Conservation (phyloP, 2,113 vertebrate genomes). For the Actinemys pallida region DNA sequence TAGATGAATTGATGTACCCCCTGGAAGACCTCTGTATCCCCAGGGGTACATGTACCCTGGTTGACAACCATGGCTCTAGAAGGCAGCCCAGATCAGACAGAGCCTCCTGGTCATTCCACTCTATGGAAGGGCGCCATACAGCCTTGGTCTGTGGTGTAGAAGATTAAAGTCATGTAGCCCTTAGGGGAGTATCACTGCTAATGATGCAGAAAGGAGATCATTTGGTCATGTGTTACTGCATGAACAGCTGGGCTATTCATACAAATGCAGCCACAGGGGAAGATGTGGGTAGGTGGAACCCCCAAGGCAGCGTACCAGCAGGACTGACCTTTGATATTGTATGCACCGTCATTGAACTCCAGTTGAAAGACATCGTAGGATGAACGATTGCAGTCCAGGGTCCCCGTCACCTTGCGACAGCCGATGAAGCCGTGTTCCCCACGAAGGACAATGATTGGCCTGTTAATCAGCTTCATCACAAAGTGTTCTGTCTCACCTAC, state of each 20-base stretch:
- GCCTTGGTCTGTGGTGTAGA: not conserved
- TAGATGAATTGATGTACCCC: no score
- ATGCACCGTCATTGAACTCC: conserved; percentile 93
- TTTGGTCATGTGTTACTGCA: not conserved
- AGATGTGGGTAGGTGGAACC: not conserved
- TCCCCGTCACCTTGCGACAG: conserved; percentile 96
- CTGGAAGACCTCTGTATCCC: no score
- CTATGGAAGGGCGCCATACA: not conserved
- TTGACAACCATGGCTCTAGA: no score
- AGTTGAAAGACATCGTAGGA: conserved; percentile 96
- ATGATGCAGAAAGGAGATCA: not conserved
- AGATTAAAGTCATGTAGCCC: not conserved
- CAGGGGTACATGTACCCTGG: no score
- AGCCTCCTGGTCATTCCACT: not conserved
- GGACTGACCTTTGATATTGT: conserved; percentile 93
- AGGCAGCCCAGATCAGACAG: not conserved
- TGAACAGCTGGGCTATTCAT: not conserved
- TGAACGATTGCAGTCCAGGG: conserved; percentile 96
- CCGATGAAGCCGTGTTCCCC: conserved; percentile 98
- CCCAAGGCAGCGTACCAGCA: fast-evolving
- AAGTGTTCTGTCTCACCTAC: conserved; percentile 93
- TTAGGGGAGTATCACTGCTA: not conserved
- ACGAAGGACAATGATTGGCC: conserved; percentile 95
- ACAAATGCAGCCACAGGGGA: not conserved
- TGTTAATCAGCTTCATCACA: conserved; percentile 98